Evolutionary conservation across 1,140 invertebrate species (phyloP), one percentile per base, ranked within the genome.

Genomic region (Latrodectus geometricus): DNA sequence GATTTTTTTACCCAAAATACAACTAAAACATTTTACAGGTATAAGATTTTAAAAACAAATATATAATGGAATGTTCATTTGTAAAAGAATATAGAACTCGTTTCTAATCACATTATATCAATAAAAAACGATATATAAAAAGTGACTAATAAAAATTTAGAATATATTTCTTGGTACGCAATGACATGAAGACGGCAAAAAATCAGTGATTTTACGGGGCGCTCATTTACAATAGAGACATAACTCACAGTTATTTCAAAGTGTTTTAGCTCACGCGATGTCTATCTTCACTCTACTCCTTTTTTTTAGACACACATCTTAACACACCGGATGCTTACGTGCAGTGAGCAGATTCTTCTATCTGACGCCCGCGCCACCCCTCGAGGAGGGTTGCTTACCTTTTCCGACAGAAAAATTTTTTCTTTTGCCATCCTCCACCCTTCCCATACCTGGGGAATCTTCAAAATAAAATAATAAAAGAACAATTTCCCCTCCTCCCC

Each of bases 221-320:
- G 20, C 56, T 76, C 74, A 48, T 23, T 78, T 66, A 78, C 76
- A 78, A 78, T 78, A 61, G 76, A 78, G 56, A 54, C 76, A 78
- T 78, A 78, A 78, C 76, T 78, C 76, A 78, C 76, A 15, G 48
- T 35, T 48, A 50, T 61, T 68, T 23, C 12, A 49, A 50, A 78
- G 76, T 66, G 48, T 78, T 65, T 54, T 61, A 54, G 21, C 74
- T 76, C 74, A 76, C 74, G 74, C 74, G 23, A 76, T 69, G 66
- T 52, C 11, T 52, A 48, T 74, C 52, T 74, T 21, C 72, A 50
- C 52, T 74, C 72, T 35, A 35, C 35, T 35, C 35, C 35, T 35
- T 35, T 35, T 35, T 35, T 35, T 35, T 35, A 35, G 35, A 35
- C 35, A 35, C 54, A 11, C 54, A 1, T 61, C 17, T 61, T 17